Conservation (phyloP, 2,113 vertebrate genomes). For the Trochalopteron elliotii region DNA sequence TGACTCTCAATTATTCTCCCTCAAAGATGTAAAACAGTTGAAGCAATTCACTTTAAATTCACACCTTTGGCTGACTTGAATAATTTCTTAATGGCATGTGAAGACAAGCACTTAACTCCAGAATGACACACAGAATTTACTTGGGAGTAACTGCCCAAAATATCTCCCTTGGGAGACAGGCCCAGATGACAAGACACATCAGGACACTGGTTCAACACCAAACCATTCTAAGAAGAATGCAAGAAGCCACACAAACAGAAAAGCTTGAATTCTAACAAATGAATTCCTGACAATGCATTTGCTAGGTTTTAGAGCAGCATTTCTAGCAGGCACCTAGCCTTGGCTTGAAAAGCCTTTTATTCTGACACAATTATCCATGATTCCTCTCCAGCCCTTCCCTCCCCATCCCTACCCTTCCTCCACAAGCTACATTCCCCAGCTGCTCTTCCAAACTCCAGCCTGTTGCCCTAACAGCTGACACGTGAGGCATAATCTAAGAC, state of each 20-base stretch:
- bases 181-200: background rate
- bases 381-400: background rate
- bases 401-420: background rate
- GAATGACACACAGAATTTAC: background rate
- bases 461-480: background rate
- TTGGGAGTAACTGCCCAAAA: background rate
- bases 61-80: background rate
- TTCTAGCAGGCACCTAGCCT: background rate
- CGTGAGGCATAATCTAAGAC: background rate
- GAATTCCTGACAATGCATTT: background rate
- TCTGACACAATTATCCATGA: background rate
- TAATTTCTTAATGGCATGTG: constrained; percentile 1
- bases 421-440: background rate
- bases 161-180: background rate
- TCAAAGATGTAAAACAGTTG: background rate
- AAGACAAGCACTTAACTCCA: constrained; percentile 17
- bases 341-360: background rate
- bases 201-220: background rate
- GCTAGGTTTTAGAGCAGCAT: background rate
- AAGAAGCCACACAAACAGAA: background rate
- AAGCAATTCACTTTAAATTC: background rate
- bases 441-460: background rate
- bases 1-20: background rate
- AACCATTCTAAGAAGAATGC: background rate
- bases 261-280: background rate